Conservation (phyloP, 2,888 invertebrate species). For the Pyrgus malvae region DNA sequence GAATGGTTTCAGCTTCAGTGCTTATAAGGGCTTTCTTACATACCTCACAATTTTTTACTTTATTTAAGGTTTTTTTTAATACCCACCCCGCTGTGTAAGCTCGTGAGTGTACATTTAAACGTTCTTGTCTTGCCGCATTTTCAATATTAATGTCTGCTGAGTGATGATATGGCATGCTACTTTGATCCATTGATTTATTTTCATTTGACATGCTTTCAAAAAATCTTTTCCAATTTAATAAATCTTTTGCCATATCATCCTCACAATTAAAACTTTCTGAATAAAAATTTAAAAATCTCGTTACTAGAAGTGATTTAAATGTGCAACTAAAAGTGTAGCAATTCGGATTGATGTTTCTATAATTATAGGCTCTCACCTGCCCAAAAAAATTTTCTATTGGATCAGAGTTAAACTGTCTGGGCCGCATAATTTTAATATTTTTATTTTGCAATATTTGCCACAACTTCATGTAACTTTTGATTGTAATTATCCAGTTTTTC, state of each 20-base stretch:
- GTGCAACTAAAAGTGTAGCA: neutral
- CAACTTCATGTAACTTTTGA: neutral
- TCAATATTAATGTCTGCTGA: neutral
- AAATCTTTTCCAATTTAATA: neutral
- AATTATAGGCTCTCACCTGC: neutral
- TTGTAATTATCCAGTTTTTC: neutral
- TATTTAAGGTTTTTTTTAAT: neutral
- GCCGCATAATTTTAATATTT: neutral
- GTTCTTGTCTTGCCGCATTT: neutral
- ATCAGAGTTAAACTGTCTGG: neutral
- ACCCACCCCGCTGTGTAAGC: neutral
- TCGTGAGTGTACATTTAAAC: neutral
- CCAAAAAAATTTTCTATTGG: neutral
- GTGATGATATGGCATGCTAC: no score
- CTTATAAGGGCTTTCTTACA: neutral
- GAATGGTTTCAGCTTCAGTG: neutral
- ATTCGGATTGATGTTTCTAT: neutral
- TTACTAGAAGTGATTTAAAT: neutral
- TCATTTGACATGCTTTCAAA: neutral
- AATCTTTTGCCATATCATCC: neutral
- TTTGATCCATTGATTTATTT: neutral
- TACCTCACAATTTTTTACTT: neutral
- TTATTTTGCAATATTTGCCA: neutral
- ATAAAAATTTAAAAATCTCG: neutral
- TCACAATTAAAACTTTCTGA: neutral